A percentile compares a stretch with the other conserved stretches of the same genome.
Conservation (phyloP, 2,888 invertebrate species). For the Kryphioiulus occultus region DNA sequence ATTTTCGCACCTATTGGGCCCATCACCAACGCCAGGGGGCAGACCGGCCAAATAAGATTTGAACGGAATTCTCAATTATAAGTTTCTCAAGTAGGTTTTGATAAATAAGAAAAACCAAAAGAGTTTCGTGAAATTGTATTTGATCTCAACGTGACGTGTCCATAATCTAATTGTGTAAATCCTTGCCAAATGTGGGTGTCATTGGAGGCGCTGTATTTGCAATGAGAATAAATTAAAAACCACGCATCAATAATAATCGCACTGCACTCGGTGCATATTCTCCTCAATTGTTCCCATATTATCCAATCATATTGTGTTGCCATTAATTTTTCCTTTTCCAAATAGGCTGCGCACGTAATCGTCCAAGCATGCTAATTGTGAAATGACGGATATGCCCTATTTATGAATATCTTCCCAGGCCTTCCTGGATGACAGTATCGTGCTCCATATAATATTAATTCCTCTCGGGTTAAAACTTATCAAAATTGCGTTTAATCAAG, state of each 20-base stretch:
- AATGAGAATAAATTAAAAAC: constrained; percentile 13
- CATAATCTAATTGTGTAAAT: background rate
- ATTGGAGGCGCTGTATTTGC: background rate
- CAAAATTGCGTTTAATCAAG: constrained; percentile 28
- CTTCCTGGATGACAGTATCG: background rate
- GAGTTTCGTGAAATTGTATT: background rate
- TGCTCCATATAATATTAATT: background rate
- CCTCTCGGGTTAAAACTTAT: constrained; percentile 6
- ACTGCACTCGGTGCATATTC: background rate
- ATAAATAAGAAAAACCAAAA: background rate
- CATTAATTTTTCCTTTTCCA: background rate
- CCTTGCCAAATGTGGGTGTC: background rate
- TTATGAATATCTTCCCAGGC: background rate
- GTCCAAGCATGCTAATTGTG: background rate
- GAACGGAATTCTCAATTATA: no score
- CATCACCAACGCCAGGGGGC: no score
- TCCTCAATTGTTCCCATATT: constrained; percentile 34
- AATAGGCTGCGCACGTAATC: background rate
- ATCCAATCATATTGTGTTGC: background rate
- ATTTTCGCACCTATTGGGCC: no score
- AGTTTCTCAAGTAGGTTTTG: background rate
- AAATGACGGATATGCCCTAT: constrained; percentile 29
- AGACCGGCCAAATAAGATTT: no score
- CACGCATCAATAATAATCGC: constrained; percentile 16
- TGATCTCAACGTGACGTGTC: background rate